Base-by-base conservation (phyloP, 2,113 vertebrate genomes). In the Brachionichthys hirsutus region DNA sequence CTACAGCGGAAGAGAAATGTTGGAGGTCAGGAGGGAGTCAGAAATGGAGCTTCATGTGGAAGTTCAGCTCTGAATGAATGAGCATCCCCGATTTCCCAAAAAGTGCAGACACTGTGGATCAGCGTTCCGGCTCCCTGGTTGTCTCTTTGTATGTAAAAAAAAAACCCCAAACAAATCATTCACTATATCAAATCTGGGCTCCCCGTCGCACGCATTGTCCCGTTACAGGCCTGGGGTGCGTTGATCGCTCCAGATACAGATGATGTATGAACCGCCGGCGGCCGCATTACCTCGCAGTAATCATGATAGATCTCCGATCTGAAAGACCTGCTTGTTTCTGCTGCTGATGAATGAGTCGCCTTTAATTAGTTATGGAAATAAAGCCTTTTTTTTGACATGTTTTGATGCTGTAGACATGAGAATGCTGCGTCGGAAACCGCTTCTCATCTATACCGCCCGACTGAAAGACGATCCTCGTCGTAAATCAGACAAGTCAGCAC, bases 301-400 rank as follows among this genome's bases (percentile, higher is more conserved):
- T 83, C 72, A 80, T 82, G 74, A 85, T 75, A 49, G 71, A 85
- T 75, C 36, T 73, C 38, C 46, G 54, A 41, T 59, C 20, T 20
- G 64, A 76, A 69, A 71, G 62, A 75, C 62, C 68, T 78, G 75
- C 68, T 77, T 74, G 49, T 76, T 70, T 75, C 63, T 63, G 59
- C 56, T 45, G 62, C 67, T 86, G 80, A 85, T 79, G 22, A 79
- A 85, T 83, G 72, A 83, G 54, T 47, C 45, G 17, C 24, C 42
- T 63, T 73, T 77, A 87, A 87, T 87, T 74, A 72, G 57, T 80
- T 83, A 80, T 81, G 75, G 75, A 74, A 81, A 79, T 34, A 12
- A 19, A 43, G 15, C 60, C 55, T 70, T 76, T 42, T 43, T 43
- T 42, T 43, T 43, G 40, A 11, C 2, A 16, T 47, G 48, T 65